These are phyloP conservation scores for Pseudomyrmex gracilis DNA, from an alignment of 1,140 invertebrate genomes.

Conservation along the genomic window DNA sequence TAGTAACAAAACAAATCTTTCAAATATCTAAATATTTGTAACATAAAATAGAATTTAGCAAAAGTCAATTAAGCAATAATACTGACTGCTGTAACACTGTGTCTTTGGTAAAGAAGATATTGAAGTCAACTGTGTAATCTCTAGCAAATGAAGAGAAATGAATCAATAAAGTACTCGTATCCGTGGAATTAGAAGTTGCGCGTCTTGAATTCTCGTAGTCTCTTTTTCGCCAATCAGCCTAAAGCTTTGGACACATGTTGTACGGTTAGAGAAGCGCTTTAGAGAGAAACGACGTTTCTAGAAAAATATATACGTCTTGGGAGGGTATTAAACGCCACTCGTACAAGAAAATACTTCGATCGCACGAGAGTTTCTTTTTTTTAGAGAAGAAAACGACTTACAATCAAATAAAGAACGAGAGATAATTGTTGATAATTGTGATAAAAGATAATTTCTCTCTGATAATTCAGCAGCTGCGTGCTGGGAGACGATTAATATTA, in stretches of 20 bases:
- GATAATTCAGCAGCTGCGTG: background rate
- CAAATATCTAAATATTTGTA: too few relatives aligned
- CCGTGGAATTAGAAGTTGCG: constrained; percentile 8
- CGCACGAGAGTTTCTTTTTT: background rate
- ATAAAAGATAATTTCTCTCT: background rate
- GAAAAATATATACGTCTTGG: background rate
- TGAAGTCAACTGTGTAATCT: constrained; percentile 4
- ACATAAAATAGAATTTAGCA: too few relatives aligned
- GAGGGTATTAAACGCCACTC: background rate
- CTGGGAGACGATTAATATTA: background rate
- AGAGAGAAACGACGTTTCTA: background rate
- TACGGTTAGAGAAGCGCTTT: constrained; percentile 30
- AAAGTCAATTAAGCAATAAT: background rate
- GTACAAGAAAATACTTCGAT: background rate
- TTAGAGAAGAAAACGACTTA: background rate
- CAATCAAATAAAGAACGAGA: background rate
- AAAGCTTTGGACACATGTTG: constrained; percentile 17
- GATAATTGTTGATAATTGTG: background rate
- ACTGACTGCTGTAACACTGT: background rate
- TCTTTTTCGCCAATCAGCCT: constrained; percentile 11
- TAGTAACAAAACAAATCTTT: too few relatives aligned
- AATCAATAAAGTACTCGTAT: constrained; percentile 21
- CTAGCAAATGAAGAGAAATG: constrained; percentile 19
- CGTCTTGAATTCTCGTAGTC: constrained; percentile 26
- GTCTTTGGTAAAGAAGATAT: constrained; percentile 1